Evolutionary conservation across 2,888 invertebrate genomes (phyloP).

Genomic region (Lithophane leautieri): DNA sequence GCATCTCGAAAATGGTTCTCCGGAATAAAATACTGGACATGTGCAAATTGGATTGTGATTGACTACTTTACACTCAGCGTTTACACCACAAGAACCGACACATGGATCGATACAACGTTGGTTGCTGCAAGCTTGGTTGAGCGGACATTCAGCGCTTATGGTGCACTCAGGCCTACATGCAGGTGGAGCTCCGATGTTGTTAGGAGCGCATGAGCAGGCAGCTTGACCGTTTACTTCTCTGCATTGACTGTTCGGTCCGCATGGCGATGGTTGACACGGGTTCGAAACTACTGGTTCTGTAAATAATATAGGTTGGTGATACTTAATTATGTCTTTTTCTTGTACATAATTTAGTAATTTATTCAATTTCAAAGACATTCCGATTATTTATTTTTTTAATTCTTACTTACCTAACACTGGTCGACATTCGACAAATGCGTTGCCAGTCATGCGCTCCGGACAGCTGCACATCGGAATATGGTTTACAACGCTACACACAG

Average conservation of each 20-base stretch:
- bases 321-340: not conserved
- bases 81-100: slow-evolving; percentile 93
- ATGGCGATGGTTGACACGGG: slow-evolving; percentile 92
- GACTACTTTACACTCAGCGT: slow-evolving; percentile 94
- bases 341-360: not conserved
- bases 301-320: slow-evolving; percentile 56
- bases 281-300: slow-evolving; percentile 89
- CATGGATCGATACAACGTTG: slow-evolving; percentile 94
- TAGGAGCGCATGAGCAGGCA: slow-evolving; percentile 92
- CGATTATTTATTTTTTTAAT: not conserved
- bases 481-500: slow-evolving; percentile 93
- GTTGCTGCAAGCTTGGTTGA: slow-evolving; percentile 93
- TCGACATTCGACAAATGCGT: slow-evolving; percentile 92
- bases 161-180: slow-evolving; percentile 94
- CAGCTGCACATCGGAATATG: slow-evolving; percentile 92
- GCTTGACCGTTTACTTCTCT: slow-evolving; percentile 92
- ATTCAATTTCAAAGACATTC: not conserved
- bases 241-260: slow-evolving; percentile 92
- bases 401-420: slow-evolving; percentile 86
- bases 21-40: slow-evolving; percentile 91
- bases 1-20: slow-evolving; percentile 92
- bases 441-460: slow-evolving; percentile 92
- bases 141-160: slow-evolving; percentile 93
- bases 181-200: slow-evolving; percentile 92
- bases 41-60: slow-evolving; percentile 94